Percentiles rank a stretch among this genome's conserved stretches.
phyloP scores from a whole-genome alignment of 2,888 invertebrate species.

The Muschampia plurimacula region DNA sequence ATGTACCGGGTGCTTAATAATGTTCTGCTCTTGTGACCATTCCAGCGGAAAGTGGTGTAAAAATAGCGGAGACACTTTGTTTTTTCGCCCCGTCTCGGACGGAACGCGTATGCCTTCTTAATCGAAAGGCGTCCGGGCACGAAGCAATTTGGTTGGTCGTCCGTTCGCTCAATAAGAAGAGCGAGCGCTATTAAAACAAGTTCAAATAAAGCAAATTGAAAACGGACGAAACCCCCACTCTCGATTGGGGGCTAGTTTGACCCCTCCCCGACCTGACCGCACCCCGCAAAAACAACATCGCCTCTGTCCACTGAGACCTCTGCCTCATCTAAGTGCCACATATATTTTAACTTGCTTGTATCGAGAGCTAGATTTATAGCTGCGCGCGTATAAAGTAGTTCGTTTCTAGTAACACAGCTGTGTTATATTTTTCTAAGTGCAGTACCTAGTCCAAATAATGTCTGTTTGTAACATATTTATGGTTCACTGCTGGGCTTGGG shows the following conservation, averaged over 20 bases:
- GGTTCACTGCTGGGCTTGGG: too few species aligned
- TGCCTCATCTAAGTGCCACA: conserved; percentile 59
- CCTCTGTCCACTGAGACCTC: conserved; percentile 44
- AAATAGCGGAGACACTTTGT: conserved; percentile 61
- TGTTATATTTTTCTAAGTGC: not conserved
- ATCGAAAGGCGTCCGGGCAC: conserved; percentile 82
- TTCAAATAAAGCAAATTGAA: conserved; percentile 85
- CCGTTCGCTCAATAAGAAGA: conserved; percentile 80
- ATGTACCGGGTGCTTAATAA: not conserved
- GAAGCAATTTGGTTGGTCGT: conserved; percentile 82
- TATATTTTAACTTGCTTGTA: conserved; percentile 48
- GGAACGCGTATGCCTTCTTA: conserved; percentile 68
- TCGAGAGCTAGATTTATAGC: conserved; percentile 29
- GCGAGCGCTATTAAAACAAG: conserved; percentile 84
- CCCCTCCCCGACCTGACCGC: conserved; percentile 50
- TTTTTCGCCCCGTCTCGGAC: conserved; percentile 73
- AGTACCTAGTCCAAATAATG: too few species aligned
- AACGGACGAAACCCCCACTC: conserved; percentile 70
- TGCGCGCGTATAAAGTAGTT: not conserved
- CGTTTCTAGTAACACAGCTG: not conserved
- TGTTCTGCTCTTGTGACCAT: conserved; percentile 39
- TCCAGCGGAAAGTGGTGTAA: conserved; percentile 41
- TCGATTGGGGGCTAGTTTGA: conserved; percentile 58
- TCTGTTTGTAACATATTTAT: too few species aligned
- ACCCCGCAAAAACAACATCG: conserved; percentile 70